phyloP scores from a whole-genome alignment of 1,140 invertebrate genomes.

The Ceratina australensis region DNA sequence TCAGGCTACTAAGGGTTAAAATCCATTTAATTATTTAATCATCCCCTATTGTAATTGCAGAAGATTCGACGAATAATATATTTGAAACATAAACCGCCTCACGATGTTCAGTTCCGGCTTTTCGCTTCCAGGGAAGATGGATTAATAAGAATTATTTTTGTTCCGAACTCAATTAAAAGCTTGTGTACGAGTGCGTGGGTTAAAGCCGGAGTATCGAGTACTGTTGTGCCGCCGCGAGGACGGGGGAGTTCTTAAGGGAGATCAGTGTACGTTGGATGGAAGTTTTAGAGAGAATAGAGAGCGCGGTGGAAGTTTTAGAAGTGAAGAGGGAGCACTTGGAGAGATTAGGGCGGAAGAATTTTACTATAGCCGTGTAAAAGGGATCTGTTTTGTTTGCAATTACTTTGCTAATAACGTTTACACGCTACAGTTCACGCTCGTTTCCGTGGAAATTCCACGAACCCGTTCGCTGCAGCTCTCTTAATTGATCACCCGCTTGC shows the following conservation, averaged over 20 bases:
- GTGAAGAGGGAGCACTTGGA: constrained; percentile 6
- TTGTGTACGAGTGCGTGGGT: neutral
- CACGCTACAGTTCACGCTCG: neutral
- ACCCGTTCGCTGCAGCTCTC: neutral
- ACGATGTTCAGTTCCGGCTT: no score
- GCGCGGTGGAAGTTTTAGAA: constrained; percentile 17
- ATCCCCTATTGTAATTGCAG: no score
- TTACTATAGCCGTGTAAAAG: neutral
- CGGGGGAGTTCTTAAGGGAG: neutral
- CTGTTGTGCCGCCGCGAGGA: no score
- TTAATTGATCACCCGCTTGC: neutral
- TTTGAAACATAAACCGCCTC: no score
- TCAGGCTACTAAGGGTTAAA: no score
- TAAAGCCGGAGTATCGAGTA: no score
- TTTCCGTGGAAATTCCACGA: neutral
- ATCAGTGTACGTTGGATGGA: constrained; percentile 11
- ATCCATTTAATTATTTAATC: no score
- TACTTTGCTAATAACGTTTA: neutral
- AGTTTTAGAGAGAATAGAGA: constrained; percentile 19
- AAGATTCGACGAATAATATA: no score
- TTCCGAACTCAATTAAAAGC: no score
- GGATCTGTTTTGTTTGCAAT: neutral
- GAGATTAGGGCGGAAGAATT: neutral
- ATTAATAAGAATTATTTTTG: no score
- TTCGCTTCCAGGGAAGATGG: no score